phyloP scores from a whole-genome alignment of 2,888 invertebrate species.

The Mimumesa dahlbomi region DNA sequence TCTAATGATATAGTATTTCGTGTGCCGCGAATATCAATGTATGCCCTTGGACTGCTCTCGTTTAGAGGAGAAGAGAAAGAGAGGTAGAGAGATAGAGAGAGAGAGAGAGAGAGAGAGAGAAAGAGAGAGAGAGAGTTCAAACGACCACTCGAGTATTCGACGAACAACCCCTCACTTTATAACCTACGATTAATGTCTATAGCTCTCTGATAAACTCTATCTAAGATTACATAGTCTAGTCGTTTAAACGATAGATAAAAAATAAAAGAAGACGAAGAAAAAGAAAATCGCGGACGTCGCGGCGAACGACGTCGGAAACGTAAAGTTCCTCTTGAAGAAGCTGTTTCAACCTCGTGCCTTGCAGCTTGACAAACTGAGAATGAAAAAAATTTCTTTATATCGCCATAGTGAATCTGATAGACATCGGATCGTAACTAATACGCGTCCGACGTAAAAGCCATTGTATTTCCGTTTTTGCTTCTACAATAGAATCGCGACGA shows the following conservation, averaged over 20 bases:
- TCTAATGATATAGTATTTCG: slow-evolving; percentile 49
- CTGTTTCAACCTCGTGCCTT: slow-evolving; percentile 78
- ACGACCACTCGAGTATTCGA: slow-evolving; percentile 51
- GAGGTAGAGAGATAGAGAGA: too few species aligned
- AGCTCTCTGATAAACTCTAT: slow-evolving; percentile 41
- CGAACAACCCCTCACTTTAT: slow-evolving; percentile 37
- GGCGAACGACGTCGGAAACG: slow-evolving; percentile 18
- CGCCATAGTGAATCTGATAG: slow-evolving; percentile 38
- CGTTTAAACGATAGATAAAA: slow-evolving; percentile 11
- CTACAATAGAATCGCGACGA: slow-evolving; percentile 15
- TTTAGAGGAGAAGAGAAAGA: background rate
- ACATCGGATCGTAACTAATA: slow-evolving; percentile 1
- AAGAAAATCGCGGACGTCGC: slow-evolving; percentile 25
- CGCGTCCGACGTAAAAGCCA: slow-evolving; percentile 8
- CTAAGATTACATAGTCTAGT: slow-evolving; percentile 43
- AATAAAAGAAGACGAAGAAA: background rate
- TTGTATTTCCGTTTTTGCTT: slow-evolving; percentile 22
- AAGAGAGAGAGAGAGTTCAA: slow-evolving; percentile 4
- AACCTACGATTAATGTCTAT: slow-evolving; percentile 28
- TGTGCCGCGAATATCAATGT: slow-evolving; percentile 47
- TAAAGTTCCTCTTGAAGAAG: slow-evolving; percentile 60
- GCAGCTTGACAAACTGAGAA: slow-evolving; percentile 74
- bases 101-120: background rate
- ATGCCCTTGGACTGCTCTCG: slow-evolving; percentile 17
- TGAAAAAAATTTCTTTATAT: slow-evolving; percentile 64